A percentile compares a stretch with the other conserved stretches of the same genome.
phyloP scores from a whole-genome alignment of 1,140 invertebrate species.

The Drosophila serrata region DNA sequence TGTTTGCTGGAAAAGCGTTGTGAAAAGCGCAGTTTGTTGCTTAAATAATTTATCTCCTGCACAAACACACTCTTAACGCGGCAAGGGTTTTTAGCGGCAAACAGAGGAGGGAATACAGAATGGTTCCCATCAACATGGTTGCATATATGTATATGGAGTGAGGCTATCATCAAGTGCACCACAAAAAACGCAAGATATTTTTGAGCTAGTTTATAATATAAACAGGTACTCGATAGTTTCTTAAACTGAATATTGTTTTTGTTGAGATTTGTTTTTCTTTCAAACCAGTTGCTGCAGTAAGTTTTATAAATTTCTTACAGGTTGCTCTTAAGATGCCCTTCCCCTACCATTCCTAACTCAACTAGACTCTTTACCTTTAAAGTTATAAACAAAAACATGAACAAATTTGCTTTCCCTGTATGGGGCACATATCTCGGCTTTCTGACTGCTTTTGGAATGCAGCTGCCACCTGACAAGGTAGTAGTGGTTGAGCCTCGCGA shows the following conservation, averaged over 20 bases:
- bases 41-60: slow-evolving; percentile 72
- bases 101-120: neutral
- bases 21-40: slow-evolving; percentile 72
- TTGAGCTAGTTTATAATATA: neutral
- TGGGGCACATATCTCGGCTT: neutral
- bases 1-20: neutral
- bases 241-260: neutral
- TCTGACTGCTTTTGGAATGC: neutral
- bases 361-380: neutral
- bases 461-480: slow-evolving; percentile 41
- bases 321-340: neutral
- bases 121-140: slow-evolving; percentile 36
- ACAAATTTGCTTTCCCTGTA: neutral
- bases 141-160: slow-evolving; percentile 48
- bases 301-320: neutral
- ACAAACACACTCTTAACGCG: slow-evolving; percentile 39
- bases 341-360: rapidly evolving
- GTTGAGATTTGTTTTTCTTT: neutral
- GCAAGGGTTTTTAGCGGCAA: slow-evolving; percentile 23
- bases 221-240: neutral
- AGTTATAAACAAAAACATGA: neutral
- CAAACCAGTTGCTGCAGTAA: neutral
- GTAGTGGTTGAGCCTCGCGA: slow-evolving; percentile 14
- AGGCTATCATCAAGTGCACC: neutral
- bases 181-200: neutral